These are phyloP conservation scores for Condylostylus longicornis DNA, from an alignment of 1,140 invertebrate genomes.

Conservation along the genomic window DNA sequence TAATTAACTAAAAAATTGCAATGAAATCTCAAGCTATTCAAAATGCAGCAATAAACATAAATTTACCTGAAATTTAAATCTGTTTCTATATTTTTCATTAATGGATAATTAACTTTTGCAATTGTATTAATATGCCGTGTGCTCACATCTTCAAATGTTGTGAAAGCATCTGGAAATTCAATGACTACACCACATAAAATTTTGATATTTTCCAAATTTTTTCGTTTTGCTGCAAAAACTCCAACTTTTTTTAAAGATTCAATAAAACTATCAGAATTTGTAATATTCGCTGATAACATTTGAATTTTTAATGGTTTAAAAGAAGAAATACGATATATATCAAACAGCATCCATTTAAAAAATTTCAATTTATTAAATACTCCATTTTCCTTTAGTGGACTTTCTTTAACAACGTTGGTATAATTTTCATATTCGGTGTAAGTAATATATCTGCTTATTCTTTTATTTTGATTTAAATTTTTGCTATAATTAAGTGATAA, in stretches of 20 bases:
- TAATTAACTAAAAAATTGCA: no score
- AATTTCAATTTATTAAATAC: no score
- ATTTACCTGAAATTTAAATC: conserved; percentile 34
- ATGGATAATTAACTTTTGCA: conserved; percentile 36
- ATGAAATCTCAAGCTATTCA: no score
- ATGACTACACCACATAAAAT: conserved; percentile 25
- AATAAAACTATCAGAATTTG: conserved; percentile 9
- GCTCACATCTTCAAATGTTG: conserved; percentile 29
- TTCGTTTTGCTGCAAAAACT: conserved; percentile 15
- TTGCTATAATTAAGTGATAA: no score
- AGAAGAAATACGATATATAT: conserved; percentile 22
- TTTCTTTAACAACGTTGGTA: no score
- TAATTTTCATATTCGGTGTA: not conserved
- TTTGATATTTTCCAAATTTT: conserved; percentile 24
- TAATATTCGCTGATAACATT: conserved; percentile 8
- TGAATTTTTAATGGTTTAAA: conserved; percentile 14
- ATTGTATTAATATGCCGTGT: conserved; percentile 36
- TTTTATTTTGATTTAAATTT: no score
- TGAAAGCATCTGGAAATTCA: conserved; percentile 30
- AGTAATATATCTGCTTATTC: not conserved
- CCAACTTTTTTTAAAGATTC: conserved; percentile 10
- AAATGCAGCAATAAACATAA: no score
- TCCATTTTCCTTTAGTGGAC: no score
- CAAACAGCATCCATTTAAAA: conserved; percentile 13
- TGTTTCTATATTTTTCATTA: conserved; percentile 32